Evolutionary conservation across 2,113 vertebrate genomes (phyloP).

Genomic region (Crotophaga sulcirostris): DNA sequence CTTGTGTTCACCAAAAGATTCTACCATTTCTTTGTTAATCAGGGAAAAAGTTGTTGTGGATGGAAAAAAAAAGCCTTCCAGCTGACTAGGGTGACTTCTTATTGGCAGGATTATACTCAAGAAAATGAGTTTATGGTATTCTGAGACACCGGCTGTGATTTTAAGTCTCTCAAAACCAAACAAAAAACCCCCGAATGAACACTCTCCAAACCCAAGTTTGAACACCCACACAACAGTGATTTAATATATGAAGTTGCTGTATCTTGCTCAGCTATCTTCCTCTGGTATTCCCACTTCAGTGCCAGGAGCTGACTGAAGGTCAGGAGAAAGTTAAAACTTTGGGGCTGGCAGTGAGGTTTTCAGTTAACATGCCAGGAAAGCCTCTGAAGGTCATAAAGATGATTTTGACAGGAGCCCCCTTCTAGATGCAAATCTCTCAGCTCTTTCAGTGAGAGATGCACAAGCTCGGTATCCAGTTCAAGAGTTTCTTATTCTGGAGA

Average conservation of each 20-base stretch:
- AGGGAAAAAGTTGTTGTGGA: neutral
- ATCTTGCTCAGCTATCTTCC: neutral
- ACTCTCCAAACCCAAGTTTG: neutral
- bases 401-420: neutral
- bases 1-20: neutral
- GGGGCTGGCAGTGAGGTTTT: neutral
- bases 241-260: neutral
- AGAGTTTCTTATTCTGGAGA: neutral
- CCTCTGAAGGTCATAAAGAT: rapidly evolving
- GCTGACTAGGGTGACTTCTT: neutral
- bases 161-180: neutral
- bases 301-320: slow-evolving; percentile 8
- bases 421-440: rapidly evolving
- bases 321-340: neutral
- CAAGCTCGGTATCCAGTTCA: neutral
- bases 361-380: neutral
- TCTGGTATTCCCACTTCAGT: neutral
- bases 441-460: neutral
- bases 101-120: neutral
- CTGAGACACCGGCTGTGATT: neutral
- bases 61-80: neutral
- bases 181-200: neutral
- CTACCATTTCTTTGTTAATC: neutral
- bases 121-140: neutral
- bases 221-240: neutral